Base-by-base conservation (phyloP, 1,140 invertebrate genomes). In the Cherax quadricarinatus region DNA sequence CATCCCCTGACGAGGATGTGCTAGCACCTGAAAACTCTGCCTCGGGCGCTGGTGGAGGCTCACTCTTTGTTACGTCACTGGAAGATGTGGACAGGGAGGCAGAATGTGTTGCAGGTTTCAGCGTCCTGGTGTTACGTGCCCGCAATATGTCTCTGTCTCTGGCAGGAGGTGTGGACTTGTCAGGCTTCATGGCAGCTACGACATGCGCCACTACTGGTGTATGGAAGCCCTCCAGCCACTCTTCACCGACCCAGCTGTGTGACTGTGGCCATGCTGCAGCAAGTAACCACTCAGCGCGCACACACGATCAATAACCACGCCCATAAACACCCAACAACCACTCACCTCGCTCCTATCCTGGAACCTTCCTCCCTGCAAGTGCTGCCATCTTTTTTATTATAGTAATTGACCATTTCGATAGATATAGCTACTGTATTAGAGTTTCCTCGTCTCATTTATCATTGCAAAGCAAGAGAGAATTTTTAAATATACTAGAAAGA, bases 151-250 rank as follows among this genome's bases (percentile, higher is more conserved):
- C 90, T 41, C 90, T 62, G 83, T 91, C 90, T 30, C 79, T 81
- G 57, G 62, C 21, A 16, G 90, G 90, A 21, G 30, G 30, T 24
- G 85, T 62, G n/a, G 85, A 16, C 62, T 70, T 79, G 57, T 91
- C 84, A 24, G 90, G 90, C 84, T 91, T 91, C 90, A 91, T 91
- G 90, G 75, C 66, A 84, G 60, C 90, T 48, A 57, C n/a, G 24
- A 30, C 62, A 4, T 18, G 21, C 62, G 62, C 21, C 14, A 21
- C 41, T 16, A 5, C 48, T 18, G 41, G n/a, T 70, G 60, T 14
- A 41, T 24, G 60, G 48, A n/a, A 66, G 24, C 2, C 70, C 14
- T 41, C 24, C 3, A 21, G 51, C 73, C 41, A 81, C 7, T 70
- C 79, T 30, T 60, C 79, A 48, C 80, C 49, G 24, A n/a, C 30